phyloP scores from a whole-genome alignment of 2,888 invertebrate species.

The Hydrotaea diabolus region DNA sequence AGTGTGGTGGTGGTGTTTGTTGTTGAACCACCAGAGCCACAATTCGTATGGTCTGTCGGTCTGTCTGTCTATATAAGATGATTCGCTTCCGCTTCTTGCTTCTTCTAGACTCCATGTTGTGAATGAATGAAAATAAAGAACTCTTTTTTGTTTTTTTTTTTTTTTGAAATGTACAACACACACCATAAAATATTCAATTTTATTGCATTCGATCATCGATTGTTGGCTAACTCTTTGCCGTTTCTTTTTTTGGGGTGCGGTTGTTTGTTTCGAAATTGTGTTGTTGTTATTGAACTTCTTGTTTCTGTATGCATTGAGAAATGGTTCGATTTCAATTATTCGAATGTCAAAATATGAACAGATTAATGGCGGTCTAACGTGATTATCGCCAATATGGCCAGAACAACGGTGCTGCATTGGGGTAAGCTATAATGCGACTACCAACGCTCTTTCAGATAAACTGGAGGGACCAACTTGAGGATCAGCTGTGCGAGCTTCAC shows the following conservation, averaged over 20 bases:
- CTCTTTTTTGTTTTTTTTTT: constrained; percentile 20
- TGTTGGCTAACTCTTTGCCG: constrained; percentile 10
- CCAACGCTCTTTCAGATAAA: too few relatives aligned
- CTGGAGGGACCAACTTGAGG: too few relatives aligned
- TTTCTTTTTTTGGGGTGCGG: constrained; percentile 38
- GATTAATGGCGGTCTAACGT: too few relatives aligned
- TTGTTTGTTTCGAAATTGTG: constrained; percentile 32
- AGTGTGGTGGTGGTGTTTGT: neutral
- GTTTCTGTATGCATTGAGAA: neutral
- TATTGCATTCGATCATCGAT: constrained; percentile 40
- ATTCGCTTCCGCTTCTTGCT: constrained; percentile 31
- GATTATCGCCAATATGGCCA: too few relatives aligned
- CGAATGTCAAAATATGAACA: neutral
- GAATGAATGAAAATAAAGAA: constrained; percentile 10
- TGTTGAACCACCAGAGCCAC: constrained; percentile 14
- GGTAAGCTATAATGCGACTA: too few relatives aligned
- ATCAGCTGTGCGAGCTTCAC: too few relatives aligned
- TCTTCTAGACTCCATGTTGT: neutral
- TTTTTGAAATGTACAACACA: neutral
- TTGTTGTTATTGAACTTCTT: constrained; percentile 24
- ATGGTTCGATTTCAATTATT: neutral
- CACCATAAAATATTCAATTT: neutral
- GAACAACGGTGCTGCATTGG: too few relatives aligned
- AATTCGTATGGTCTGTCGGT: too few relatives aligned
- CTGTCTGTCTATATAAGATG: neutral